phyloP scores from a whole-genome alignment of 2,797 vertebrate genomes.

The Parotocinclus haroldoi region DNA sequence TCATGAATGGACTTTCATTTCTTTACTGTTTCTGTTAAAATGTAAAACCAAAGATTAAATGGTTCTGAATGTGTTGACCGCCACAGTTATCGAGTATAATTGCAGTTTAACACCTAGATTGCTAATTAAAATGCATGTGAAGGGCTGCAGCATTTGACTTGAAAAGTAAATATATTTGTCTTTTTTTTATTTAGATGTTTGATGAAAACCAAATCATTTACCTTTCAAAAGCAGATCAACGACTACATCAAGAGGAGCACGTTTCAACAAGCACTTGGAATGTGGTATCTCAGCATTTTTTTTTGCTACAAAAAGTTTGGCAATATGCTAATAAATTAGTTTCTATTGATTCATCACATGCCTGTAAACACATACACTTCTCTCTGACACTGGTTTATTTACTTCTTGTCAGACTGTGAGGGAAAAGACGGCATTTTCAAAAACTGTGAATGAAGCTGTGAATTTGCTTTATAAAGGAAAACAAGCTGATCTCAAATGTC shows the following conservation, averaged over 20 bases:
- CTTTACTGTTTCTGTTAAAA: conserved; percentile 28
- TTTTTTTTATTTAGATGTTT: conserved; percentile 14
- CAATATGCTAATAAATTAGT: conserved; percentile 17
- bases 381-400: conserved; percentile 1
- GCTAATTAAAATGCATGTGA: conserved; percentile 18
- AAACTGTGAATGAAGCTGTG: conserved; percentile 2
- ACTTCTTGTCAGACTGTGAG: not conserved
- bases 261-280: conserved; percentile 17
- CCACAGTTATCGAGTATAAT: conserved; percentile 1
- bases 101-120: not conserved
- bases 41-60: conserved; percentile 2
- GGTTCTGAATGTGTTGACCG: conserved; percentile 25
- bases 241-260: not conserved
- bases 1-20: conserved; percentile 29
- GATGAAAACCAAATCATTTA: conserved; percentile 17
- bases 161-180: conserved; percentile 27
- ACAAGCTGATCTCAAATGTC: too few species aligned
- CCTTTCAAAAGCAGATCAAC: conserved; percentile 15
- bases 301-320: conserved; percentile 8
- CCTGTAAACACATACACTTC: conserved; percentile 7
- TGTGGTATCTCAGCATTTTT: not conserved
- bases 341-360: conserved; percentile 23
- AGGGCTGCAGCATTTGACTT: not conserved
- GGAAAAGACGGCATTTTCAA: not conserved
- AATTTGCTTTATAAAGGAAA: not conserved